Conservation (phyloP, 2,797 vertebrate species). For the Phylloscopus collybita region DNA sequence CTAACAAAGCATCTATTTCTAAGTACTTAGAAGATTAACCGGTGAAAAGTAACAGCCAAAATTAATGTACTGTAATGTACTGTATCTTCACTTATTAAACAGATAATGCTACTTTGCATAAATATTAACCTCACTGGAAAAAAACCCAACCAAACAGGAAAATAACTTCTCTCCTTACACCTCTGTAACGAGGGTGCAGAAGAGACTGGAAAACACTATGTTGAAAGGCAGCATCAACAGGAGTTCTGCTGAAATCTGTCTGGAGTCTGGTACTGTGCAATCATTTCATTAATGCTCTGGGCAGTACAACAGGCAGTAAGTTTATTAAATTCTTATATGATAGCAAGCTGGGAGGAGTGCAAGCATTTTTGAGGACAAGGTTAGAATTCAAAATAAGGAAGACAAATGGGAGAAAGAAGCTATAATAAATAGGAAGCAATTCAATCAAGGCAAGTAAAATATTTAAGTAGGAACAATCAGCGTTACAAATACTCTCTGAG, state of each 20-base stretch:
- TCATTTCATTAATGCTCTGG: constrained; percentile 2
- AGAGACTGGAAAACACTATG: not conserved
- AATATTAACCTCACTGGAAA: not conserved
- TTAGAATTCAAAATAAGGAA: constrained; percentile 42
- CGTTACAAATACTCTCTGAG: not conserved
- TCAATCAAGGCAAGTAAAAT: constrained; percentile 29
- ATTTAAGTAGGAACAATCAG: constrained; percentile 14
- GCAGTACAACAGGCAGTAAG: not conserved
- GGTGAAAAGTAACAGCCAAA: not conserved
- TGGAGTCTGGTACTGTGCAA: not conserved
- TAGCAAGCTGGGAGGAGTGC: not conserved
- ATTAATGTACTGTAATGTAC: not conserved
- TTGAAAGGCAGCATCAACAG: not conserved
- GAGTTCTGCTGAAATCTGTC: not conserved
- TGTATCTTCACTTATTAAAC: not conserved
- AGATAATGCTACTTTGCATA: not conserved
- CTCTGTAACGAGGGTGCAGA: not conserved
- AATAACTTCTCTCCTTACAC: not conserved
- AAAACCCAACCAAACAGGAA: not conserved
- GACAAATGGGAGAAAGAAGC: constrained; percentile 29
- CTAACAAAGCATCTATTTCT: not conserved
- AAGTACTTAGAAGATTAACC: not conserved
- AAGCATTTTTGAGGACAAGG: constrained; percentile 22
- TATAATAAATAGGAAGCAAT: constrained; percentile 41
- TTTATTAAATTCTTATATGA: constrained; percentile 31